Percentiles rank a stretch among this genome's conserved stretches.
Evolutionary conservation across 2,797 vertebrate genomes (phyloP).

Genomic region (Lacerta agilis): DNA sequence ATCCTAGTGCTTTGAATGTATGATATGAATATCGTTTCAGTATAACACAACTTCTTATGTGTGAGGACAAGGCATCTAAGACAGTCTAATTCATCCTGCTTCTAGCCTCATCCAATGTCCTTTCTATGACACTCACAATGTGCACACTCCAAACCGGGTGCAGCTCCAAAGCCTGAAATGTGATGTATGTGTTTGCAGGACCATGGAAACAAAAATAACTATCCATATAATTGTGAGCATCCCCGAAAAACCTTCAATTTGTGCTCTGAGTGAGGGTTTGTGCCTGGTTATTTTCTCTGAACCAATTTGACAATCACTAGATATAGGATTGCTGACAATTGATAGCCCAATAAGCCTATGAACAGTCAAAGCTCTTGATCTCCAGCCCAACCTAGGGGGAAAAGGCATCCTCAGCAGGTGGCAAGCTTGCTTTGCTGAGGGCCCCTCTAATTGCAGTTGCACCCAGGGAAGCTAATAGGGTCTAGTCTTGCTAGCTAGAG

Average conservation of each 20-base stretch:
- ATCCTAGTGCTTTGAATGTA: too few species aligned
- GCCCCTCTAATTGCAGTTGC: neutral
- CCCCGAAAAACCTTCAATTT: neutral
- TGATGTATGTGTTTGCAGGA: neutral
- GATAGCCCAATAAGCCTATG: neutral
- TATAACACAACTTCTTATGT: too few species aligned
- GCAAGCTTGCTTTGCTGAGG: neutral
- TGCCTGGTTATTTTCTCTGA: conserved; percentile 9
- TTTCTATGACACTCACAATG: neutral
- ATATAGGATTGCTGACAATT: neutral
- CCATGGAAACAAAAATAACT: neutral
- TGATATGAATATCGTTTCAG: too few species aligned
- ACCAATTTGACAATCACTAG: conserved; percentile 1
- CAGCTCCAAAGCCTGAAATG: neutral
- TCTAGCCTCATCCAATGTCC: neutral
- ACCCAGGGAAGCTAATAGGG: neutral
- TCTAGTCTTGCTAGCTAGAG: neutral
- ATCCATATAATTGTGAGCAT: neutral
- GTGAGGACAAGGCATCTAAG: neutral
- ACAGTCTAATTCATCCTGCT: neutral
- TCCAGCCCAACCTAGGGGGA: neutral
- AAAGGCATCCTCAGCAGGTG: neutral
- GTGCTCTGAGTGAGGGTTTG: neutral
- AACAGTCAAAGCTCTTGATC: conserved; percentile 10
- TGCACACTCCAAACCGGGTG: neutral